These are phyloP conservation scores for Paralvinella palmiformis DNA, from an alignment of 1,140 invertebrate genomes.

Conservation along the genomic window DNA sequence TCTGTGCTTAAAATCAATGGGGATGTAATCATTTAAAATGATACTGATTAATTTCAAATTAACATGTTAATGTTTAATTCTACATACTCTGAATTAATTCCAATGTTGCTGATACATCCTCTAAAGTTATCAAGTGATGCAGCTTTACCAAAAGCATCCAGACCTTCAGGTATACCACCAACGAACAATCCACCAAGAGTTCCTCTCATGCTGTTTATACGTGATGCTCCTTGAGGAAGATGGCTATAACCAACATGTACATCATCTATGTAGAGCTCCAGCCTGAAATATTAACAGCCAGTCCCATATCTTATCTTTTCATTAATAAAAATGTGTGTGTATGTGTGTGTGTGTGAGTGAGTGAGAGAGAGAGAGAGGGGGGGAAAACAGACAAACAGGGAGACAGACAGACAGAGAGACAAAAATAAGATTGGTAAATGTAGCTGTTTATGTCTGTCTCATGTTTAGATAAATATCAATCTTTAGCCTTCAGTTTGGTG, in stretches of 20 bases:
- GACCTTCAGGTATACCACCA: conserved; percentile 59
- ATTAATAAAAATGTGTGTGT: no score
- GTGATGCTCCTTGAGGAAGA: conserved; percentile 49
- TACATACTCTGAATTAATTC: conserved; percentile 70
- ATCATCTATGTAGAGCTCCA: conserved; percentile 67
- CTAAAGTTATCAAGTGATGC: conserved; percentile 55
- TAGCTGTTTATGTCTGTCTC: not conserved
- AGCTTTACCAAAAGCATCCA: conserved; percentile 55
- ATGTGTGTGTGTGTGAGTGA: no score
- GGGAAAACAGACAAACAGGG: no score
- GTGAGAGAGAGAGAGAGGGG: no score
- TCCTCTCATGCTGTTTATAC: conserved; percentile 46
- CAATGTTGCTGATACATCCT: conserved; percentile 73
- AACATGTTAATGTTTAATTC: not conserved
- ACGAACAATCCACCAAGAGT: conserved; percentile 54
- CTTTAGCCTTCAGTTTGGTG: not conserved
- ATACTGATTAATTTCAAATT: not conserved
- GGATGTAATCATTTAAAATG: not conserved
- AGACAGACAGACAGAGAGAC: no score
- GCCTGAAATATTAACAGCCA: conserved; percentile 25
- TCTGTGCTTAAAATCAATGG: no score
- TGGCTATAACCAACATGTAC: conserved; percentile 53
- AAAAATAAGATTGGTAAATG: no score
- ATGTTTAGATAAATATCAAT: not conserved
- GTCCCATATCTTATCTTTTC: no score